These are phyloP conservation scores for Rhorus exstirpatorius DNA, from an alignment of 2,888 invertebrate species.

Conservation along the genomic window DNA sequence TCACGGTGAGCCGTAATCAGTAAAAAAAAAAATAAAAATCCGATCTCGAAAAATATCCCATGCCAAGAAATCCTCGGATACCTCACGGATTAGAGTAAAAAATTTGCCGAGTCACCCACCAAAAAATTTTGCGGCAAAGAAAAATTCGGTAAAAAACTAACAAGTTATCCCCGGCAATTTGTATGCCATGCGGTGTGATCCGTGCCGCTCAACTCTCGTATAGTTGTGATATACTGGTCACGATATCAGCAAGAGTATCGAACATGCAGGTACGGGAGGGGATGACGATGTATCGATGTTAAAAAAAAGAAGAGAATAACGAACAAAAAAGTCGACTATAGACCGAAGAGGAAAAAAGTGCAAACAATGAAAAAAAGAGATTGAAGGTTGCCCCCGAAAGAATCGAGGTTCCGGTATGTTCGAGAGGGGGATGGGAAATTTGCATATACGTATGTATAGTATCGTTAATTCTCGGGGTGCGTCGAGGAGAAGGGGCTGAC, in stretches of 20 bases:
- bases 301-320: slow-evolving; percentile 58
- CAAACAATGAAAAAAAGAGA: slow-evolving; percentile 69
- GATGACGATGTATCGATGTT: slow-evolving; percentile 72
- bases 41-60: not conserved
- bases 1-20: not conserved
- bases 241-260: slow-evolving; percentile 61
- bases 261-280: slow-evolving; percentile 28
- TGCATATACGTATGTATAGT: slow-evolving; percentile 14
- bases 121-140: not conserved
- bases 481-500: slow-evolving; percentile 47
- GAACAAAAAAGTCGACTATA: slow-evolving; percentile 48
- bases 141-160: slow-evolving; percentile 46
- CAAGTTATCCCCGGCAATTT: slow-evolving; percentile 36
- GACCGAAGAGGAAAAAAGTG: slow-evolving; percentile 74
- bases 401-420: slow-evolving; percentile 77
- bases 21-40: not conserved
- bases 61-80: not conserved
- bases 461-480: slow-evolving; percentile 48
- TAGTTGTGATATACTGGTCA: slow-evolving; percentile 57
- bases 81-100: slow-evolving; percentile 9
- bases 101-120: slow-evolving; percentile 18
- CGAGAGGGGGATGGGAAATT: slow-evolving; percentile 38
- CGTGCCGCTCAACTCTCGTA: slow-evolving; percentile 54
- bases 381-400: slow-evolving; percentile 81
- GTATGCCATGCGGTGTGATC: slow-evolving; percentile 42